Conservation (phyloP, 1,140 invertebrate genomes). For the Sycophaga agraensis region DNA sequence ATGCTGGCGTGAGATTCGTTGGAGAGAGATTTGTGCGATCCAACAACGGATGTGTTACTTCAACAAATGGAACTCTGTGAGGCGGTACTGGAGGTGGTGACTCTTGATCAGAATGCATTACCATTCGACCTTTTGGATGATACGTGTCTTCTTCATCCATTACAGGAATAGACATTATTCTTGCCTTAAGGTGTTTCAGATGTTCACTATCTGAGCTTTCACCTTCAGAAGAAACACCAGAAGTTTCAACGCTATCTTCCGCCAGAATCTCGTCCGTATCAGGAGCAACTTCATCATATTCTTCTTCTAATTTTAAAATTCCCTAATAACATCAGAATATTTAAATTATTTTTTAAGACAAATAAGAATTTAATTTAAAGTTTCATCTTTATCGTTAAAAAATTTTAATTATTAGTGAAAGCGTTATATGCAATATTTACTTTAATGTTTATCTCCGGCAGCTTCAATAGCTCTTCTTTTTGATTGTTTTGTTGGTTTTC, state of each 20-base stretch:
- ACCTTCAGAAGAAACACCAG: conserved; percentile 54
- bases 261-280: conserved; percentile 29
- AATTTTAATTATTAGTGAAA: background rate
- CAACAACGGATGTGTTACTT: conserved; percentile 21
- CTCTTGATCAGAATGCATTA: conserved; percentile 34
- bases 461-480: conserved; percentile 21
- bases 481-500: conserved; percentile 32
- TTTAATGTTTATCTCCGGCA: background rate
- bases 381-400: background rate
- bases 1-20: conserved; percentile 49
- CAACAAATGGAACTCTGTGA: conserved; percentile 21
- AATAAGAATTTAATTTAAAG: background rate
- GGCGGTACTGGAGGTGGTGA: conserved; percentile 22
- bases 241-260: conserved; percentile 40
- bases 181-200: conserved; percentile 60
- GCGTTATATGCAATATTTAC: background rate
- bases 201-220: conserved; percentile 54
- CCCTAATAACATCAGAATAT: background rate
- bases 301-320: conserved; percentile 33
- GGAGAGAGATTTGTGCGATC: conserved; percentile 16
- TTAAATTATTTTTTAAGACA: background rate
- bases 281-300: conserved; percentile 41
- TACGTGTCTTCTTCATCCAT: conserved; percentile 69
- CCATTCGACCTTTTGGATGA: conserved; percentile 60
- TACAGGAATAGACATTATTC: conserved; percentile 53